A percentile compares a stretch with the other conserved stretches of the same genome.
Evolutionary conservation across 2,888 invertebrate genomes (phyloP).

Genomic region (Eueremaeus valkanovi): DNA sequence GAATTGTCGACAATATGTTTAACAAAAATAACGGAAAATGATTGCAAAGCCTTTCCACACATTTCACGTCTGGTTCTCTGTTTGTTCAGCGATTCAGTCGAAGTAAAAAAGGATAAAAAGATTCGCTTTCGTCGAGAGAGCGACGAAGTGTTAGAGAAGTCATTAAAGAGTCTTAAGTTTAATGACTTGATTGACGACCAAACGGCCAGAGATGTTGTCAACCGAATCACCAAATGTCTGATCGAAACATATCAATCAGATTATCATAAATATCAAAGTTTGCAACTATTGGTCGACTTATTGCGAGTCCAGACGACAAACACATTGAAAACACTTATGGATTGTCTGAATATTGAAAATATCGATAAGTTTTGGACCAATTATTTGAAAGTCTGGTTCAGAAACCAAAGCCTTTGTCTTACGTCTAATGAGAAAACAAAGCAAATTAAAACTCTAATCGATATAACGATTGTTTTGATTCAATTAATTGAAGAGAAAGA

Average conservation of each 20-base stretch:
- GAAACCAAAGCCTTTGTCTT: background rate
- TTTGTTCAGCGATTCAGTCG: background rate
- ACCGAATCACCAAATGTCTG: background rate
- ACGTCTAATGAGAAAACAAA: background rate
- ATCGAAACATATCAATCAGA: conserved; percentile 7
- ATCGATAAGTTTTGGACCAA: background rate
- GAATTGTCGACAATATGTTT: background rate
- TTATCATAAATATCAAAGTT: background rate
- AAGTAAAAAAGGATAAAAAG: background rate
- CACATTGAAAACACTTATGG: background rate
- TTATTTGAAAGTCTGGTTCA: conserved; percentile 8
- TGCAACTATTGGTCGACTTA: conserved; percentile 7
- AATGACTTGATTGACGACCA: background rate
- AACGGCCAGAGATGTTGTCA: background rate
- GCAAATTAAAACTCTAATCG: background rate
- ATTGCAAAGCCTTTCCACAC: background rate
- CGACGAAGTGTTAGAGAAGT: background rate
- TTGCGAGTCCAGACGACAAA: background rate
- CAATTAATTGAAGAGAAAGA: background rate
- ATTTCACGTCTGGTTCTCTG: background rate
- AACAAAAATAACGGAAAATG: background rate
- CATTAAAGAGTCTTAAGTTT: background rate
- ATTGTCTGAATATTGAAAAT: background rate
- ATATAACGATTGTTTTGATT: background rate
- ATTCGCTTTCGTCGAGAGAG: conserved; percentile 15